Percentiles rank a stretch among this genome's conserved stretches.
Conservation (phyloP, 2,888 invertebrate species). For the Sussaba pulchella region DNA sequence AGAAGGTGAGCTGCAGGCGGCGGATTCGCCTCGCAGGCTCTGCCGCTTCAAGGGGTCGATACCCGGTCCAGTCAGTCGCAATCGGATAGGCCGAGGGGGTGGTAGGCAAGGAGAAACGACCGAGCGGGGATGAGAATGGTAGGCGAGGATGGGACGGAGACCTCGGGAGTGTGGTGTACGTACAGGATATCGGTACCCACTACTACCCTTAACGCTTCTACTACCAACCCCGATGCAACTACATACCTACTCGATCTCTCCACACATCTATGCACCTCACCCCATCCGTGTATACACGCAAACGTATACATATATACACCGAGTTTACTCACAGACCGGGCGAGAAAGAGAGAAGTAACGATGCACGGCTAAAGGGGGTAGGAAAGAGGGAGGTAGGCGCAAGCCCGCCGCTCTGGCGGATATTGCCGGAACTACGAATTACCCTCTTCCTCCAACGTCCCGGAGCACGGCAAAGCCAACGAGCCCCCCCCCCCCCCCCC, state of each 20-base stretch:
- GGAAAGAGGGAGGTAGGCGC: conserved; percentile 62
- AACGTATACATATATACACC: conserved; percentile 6
- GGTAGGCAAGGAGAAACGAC: conserved; percentile 47
- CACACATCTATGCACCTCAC: no score
- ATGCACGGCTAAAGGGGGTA: conserved; percentile 13
- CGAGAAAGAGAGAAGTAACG: conserved; percentile 32
- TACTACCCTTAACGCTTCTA: conserved; percentile 41
- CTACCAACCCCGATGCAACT: conserved; percentile 44
- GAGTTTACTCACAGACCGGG: conserved; percentile 26
- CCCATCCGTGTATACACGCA: conserved; percentile 37
- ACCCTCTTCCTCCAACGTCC: conserved; percentile 65
- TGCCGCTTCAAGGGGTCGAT: conserved; percentile 73
- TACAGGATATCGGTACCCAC: conserved; percentile 61
- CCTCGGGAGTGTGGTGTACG: conserved; percentile 43
- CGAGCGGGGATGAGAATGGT: conserved; percentile 52
- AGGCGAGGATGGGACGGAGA: conserved; percentile 63
- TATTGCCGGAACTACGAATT: conserved; percentile 78
- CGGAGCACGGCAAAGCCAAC: conserved; percentile 71
- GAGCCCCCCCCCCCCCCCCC: conserved; percentile 50
- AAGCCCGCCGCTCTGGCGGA: conserved; percentile 79
- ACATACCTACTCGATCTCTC: conserved; percentile 54
- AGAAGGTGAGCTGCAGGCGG: conserved; percentile 58
- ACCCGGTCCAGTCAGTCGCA: conserved; percentile 73
- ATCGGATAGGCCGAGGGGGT: conserved; percentile 74
- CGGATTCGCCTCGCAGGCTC: conserved; percentile 58